phyloP scores from a whole-genome alignment of 2,888 invertebrate genomes.

The Pheosia gnoma region DNA sequence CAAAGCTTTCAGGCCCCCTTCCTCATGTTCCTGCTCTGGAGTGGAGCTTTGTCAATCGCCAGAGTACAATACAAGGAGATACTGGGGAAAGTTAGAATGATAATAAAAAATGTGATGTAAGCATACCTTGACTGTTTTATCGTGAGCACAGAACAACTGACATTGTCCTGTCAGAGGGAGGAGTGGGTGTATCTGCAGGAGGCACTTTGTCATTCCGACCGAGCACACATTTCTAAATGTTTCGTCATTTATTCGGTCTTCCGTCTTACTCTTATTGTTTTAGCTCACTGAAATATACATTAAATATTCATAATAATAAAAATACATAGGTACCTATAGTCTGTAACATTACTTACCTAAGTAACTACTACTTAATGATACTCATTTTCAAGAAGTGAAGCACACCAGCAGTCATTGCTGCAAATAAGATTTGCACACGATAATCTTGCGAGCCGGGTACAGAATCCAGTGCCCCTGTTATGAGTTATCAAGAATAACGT shows the following conservation, averaged over 20 bases:
- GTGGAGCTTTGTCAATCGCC: too few relatives aligned
- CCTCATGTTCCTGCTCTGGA: too few relatives aligned
- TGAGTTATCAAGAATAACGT: too few relatives aligned
- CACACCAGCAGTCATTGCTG: too few relatives aligned
- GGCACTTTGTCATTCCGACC: constrained; percentile 62
- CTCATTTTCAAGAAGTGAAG: too few relatives aligned
- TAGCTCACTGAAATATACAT: neutral
- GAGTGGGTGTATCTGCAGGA: constrained; percentile 67
- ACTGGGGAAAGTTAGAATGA: neutral
- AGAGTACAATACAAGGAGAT: neutral
- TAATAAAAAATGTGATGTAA: constrained; percentile 34
- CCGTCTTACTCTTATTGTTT: constrained; percentile 1
- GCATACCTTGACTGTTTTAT: constrained; percentile 52
- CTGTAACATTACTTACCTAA: too few relatives aligned
- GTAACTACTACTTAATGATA: too few relatives aligned
- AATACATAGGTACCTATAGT: too few relatives aligned
- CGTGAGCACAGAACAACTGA: constrained; percentile 57
- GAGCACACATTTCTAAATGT: constrained; percentile 52
- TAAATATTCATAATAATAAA: neutral
- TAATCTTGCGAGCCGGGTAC: too few relatives aligned
- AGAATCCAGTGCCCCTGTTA: too few relatives aligned
- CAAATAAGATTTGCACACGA: too few relatives aligned
- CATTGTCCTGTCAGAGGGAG: constrained; percentile 59
- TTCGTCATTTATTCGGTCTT: constrained; percentile 12
- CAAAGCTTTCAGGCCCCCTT: too few relatives aligned